A percentile compares a stretch with the other conserved stretches of the same genome.
Evolutionary conservation across 92 coral and sea anemone genomes (phyloP).

Genomic region (Virgularia gustaviana): DNA sequence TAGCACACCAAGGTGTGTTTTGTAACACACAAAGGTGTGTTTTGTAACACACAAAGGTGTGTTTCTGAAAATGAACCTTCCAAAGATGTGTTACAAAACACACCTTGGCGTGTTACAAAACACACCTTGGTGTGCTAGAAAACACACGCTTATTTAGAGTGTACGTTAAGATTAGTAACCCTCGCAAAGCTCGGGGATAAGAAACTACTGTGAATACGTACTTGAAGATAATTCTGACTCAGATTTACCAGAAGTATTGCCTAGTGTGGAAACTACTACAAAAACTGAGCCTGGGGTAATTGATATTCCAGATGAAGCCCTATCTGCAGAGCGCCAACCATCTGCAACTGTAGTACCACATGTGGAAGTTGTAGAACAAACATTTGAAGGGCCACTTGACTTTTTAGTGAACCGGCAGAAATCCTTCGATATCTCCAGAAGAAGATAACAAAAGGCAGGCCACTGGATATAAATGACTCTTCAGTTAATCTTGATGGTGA

Average conservation of each 20-base stretch:
- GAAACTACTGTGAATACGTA: conserved; percentile 4
- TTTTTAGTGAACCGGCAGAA: conserved; percentile 56
- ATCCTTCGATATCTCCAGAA: conserved; percentile 58
- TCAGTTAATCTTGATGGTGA: conserved; percentile 42
- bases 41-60: no score
- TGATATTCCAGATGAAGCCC: background rate
- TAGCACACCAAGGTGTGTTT: no score
- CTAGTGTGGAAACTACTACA: background rate
- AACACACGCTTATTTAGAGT: no score
- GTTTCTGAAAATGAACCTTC: no score
- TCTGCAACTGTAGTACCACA: background rate
- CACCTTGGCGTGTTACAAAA: no score
- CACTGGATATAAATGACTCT: conserved; percentile 52
- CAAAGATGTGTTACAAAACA: no score
- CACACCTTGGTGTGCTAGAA: no score
- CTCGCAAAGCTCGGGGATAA: no score
- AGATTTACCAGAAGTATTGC: background rate
- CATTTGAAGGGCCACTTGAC: conserved; percentile 38
- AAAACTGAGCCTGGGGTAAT: background rate
- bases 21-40: no score
- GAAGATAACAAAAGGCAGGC: conserved; percentile 55
- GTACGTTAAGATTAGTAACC: no score
- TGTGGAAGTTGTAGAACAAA: conserved; percentile 11
- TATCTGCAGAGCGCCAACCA: background rate
- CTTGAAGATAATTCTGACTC: conserved; percentile 21